A percentile compares a stretch with the other conserved stretches of the same genome.
These are phyloP conservation scores for Macrophya annulata DNA, from an alignment of 2,888 invertebrate genomes.

Conservation along the genomic window DNA sequence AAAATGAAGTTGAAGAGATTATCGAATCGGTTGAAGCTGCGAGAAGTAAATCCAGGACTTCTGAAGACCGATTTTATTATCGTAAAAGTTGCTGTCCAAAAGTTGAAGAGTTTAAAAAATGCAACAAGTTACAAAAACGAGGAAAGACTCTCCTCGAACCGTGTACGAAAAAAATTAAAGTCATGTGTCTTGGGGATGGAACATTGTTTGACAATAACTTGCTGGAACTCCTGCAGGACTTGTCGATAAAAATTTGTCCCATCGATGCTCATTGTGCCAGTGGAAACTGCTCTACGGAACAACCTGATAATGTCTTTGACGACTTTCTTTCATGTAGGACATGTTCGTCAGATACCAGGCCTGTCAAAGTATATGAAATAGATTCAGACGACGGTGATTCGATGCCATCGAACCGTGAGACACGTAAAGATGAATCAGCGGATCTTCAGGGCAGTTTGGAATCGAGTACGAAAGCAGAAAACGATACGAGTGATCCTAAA, in stretches of 20 bases:
- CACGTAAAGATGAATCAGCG: no score
- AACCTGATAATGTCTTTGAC: neutral
- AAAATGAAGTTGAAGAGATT: neutral
- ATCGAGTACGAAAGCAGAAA: neutral
- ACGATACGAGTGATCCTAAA: neutral
- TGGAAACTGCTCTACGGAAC: neutral
- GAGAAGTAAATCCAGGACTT: neutral
- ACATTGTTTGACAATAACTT: conserved; percentile 41
- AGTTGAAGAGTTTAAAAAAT: neutral
- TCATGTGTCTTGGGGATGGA: conserved; percentile 46
- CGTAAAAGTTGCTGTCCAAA: conserved; percentile 4
- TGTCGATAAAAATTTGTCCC: conserved; percentile 46
- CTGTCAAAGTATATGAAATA: conserved; percentile 23
- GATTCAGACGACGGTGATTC: neutral
- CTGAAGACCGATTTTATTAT: neutral
- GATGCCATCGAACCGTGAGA: neutral
- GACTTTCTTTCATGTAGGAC: neutral
- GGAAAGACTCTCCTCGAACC: neutral
- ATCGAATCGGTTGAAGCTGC: conserved; percentile 12
- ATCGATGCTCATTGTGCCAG: conserved; percentile 23
- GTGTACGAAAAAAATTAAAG: conserved; percentile 17
- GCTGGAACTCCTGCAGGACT: conserved; percentile 44
- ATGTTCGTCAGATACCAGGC: conserved; percentile 30
- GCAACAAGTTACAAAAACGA: neutral
- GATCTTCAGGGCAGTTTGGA: neutral